Conservation (phyloP, 1,140 invertebrate species). For the Copidosoma floridanum region DNA sequence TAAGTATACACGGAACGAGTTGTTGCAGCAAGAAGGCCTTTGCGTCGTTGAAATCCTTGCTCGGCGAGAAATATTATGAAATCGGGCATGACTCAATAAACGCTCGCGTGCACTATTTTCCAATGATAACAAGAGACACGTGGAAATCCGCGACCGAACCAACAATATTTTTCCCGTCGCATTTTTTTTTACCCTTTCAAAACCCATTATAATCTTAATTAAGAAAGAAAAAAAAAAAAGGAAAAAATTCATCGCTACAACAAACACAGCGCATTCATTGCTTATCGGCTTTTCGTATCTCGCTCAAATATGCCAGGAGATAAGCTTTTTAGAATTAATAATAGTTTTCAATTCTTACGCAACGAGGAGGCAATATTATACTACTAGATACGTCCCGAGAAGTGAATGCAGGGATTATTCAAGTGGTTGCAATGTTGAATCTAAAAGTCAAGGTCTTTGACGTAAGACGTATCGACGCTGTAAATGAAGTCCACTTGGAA, state of each 20-base stretch:
- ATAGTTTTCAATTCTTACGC: background rate
- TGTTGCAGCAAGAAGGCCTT: background rate
- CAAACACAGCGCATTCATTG: too few species aligned
- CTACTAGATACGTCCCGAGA: too few species aligned
- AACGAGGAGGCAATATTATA: too few species aligned
- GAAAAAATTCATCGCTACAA: too few species aligned
- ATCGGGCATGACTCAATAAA: slow-evolving; percentile 3
- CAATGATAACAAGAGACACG: background rate
- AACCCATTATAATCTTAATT: background rate
- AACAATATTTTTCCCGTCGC: background rate
- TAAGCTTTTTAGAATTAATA: background rate
- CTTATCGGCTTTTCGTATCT: too few species aligned
- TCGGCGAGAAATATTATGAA: slow-evolving; percentile 4
- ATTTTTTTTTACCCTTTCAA: background rate
- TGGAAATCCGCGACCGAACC: background rate
- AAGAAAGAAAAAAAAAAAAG: too few species aligned
- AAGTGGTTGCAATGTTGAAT: slow-evolving; percentile 11
- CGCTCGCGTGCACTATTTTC: background rate
- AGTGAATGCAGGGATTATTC: slow-evolving; percentile 14
- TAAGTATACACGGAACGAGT: background rate
- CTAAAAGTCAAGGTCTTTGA: slow-evolving; percentile 24
- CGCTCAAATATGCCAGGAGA: background rate
- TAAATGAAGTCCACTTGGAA: slow-evolving; percentile 17
- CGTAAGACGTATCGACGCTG: slow-evolving; percentile 12
- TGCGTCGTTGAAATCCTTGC: background rate